Evolutionary conservation across 2,888 invertebrate genomes (phyloP).

Genomic region (Sinopyrophorus schimmeli): DNA sequence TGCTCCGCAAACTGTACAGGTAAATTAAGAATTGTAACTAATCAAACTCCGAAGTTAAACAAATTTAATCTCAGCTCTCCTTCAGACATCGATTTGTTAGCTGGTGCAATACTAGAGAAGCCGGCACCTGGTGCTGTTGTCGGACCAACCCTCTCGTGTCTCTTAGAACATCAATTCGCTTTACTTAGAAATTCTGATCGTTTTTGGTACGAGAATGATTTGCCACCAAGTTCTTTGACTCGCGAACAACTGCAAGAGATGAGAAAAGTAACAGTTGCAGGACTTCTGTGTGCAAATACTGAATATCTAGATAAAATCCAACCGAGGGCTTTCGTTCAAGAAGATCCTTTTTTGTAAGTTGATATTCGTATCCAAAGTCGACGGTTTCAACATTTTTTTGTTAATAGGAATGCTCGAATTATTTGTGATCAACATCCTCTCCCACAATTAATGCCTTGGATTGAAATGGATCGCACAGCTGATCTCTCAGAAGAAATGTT

Average conservation of each 20-base stretch:
- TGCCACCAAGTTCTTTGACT: slow-evolving; percentile 82
- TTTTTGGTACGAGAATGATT: slow-evolving; percentile 95
- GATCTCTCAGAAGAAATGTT: slow-evolving; percentile 73
- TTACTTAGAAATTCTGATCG: slow-evolving; percentile 84
- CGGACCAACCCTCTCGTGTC: slow-evolving; percentile 87
- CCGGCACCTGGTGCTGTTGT: slow-evolving; percentile 79
- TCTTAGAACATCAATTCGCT: slow-evolving; percentile 81
- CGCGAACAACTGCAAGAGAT: slow-evolving; percentile 80
- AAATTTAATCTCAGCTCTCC: slow-evolving; percentile 57
- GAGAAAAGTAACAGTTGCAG: slow-evolving; percentile 76
- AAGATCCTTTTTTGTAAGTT: slow-evolving; percentile 82
- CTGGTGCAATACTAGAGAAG: slow-evolving; percentile 81
- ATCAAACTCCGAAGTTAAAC: no score
- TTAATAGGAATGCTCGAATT: slow-evolving; percentile 69
- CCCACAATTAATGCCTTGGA: slow-evolving; percentile 73
- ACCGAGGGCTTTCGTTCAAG: slow-evolving; percentile 81
- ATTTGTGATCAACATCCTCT: slow-evolving; percentile 72
- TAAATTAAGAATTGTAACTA: slow-evolving; percentile 58
- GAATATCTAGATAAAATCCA: slow-evolving; percentile 73
- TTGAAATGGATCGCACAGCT: slow-evolving; percentile 66
- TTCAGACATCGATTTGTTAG: slow-evolving; percentile 82
- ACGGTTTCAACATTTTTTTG: background rate
- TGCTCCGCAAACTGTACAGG: slow-evolving; percentile 71
- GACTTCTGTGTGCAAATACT: slow-evolving; percentile 77
- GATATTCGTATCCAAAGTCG: background rate